Base-by-base conservation (phyloP, 2,113 vertebrate genomes). In the Cathartes aura region DNA sequence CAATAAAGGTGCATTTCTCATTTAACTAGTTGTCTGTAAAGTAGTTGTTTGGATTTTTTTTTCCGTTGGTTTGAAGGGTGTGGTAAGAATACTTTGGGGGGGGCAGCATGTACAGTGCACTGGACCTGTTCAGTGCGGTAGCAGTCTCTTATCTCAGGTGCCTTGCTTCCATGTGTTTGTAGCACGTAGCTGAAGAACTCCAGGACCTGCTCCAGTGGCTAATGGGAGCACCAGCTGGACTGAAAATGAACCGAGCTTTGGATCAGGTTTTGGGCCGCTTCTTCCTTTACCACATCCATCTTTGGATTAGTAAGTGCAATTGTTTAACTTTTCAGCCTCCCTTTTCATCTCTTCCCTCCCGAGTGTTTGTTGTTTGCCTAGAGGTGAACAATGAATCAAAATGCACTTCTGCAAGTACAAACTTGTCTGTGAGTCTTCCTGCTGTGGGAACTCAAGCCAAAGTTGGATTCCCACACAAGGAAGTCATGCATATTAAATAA, bases 271-370 rank as follows among this genome's bases (percentile, higher is more conserved):
- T 99, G 97, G 99, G 99, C 12, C 99, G 99, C 38, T 99, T 99
- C 98, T 99, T 99, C 97, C 99, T 99, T 43, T 99, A 99, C 95
- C 99, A 99, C 98, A 99, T 99, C 85, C 99, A 99, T 95, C 99
- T 99, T 34, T 99, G 99, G 99, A 99, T 99, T 97, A 99, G 99
- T 99, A 98, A 99, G 99, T 99, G 62, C 93, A 56, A 9, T 43
- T 89, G 70, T 88, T 96, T 74, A 52, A 83, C 43, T 86, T 92
- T 34, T 56, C 82, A 60, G 59, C 72, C 62, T 88, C 9, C 27
- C 64, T 79, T 89, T 92, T 96, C 70, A 95, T 86, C 58, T 90
- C 68, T 79, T 74, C 42, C 67, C 59, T 95, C 30, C 82, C 2
- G 15, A 88, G 78, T 50, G 71, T 92, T 93, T 93, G 45, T 52